Conservation (phyloP, 2,113 vertebrate species). For the Hydropotes inermis region DNA sequence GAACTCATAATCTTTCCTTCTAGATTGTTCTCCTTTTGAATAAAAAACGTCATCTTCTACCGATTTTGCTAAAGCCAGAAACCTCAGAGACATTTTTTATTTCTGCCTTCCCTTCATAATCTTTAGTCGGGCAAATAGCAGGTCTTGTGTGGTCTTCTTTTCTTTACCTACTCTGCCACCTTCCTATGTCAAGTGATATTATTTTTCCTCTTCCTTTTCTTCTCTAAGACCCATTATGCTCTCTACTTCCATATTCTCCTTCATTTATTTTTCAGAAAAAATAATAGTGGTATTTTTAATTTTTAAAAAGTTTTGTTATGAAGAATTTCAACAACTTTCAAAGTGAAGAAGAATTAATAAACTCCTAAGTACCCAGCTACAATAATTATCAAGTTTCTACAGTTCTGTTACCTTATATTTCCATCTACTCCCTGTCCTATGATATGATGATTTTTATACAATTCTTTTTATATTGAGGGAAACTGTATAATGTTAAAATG, state of each 20-base stretch:
- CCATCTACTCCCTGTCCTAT: neutral
- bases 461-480: neutral
- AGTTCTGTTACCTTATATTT: neutral
- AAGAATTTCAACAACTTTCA: neutral
- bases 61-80: neutral
- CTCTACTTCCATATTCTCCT: neutral
- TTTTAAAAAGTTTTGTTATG: neutral
- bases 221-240: neutral
- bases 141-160: neutral
- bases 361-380: neutral
- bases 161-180: neutral
- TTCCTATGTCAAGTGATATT: neutral
- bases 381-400: neutral
- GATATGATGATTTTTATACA: neutral
- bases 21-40: neutral
- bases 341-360: neutral
- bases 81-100: neutral
- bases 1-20: constrained; percentile 1
- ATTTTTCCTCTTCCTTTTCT: neutral
- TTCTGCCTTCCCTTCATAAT: neutral
- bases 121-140: neutral
- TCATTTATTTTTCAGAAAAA: neutral
- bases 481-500: neutral
- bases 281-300: neutral
- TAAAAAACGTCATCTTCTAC: neutral